A percentile compares a stretch with the other conserved stretches of the same genome.
These are phyloP conservation scores for Sarcophaga peregrina DNA, from an alignment of 1,140 invertebrate species.

Conservation along the genomic window DNA sequence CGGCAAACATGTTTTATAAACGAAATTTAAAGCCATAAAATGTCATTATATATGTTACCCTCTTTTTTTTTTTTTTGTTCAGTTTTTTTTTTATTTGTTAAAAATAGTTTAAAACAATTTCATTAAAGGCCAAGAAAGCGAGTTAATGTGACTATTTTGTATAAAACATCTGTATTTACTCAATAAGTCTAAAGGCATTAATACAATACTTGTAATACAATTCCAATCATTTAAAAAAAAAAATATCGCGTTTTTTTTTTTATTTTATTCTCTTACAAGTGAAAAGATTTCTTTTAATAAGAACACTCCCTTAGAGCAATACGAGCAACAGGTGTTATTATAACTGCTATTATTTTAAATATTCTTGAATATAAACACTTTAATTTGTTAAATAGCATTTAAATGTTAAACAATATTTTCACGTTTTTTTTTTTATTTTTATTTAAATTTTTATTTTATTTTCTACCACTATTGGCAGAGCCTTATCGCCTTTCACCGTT, in stretches of 20 bases:
- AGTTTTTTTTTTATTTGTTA: background rate
- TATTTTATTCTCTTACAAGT: background rate
- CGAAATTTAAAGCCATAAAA: background rate
- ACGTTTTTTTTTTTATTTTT: too few relatives aligned
- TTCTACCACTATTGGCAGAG: background rate
- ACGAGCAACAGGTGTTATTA: background rate
- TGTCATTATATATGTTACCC: background rate
- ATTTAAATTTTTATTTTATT: background rate
- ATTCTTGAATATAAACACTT: background rate
- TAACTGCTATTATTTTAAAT: too few relatives aligned
- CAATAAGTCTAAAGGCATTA: too few relatives aligned
- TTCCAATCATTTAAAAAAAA: background rate
- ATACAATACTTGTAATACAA: background rate
- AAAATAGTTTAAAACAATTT: background rate
- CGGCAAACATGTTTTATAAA: background rate
- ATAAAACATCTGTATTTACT: conserved; percentile 7
- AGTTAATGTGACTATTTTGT: background rate
- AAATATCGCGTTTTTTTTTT: background rate
- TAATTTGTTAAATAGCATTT: background rate
- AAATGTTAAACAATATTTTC: background rate
- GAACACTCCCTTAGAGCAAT: background rate
- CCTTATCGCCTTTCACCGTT: background rate
- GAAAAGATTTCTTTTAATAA: background rate
- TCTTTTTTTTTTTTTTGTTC: too few relatives aligned
- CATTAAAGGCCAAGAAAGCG: conserved; percentile 2